A percentile compares a stretch with the other conserved stretches of the same genome.
Evolutionary conservation across 2,888 invertebrate genomes (phyloP).

Genomic region (Standfussiana lucernea): DNA sequence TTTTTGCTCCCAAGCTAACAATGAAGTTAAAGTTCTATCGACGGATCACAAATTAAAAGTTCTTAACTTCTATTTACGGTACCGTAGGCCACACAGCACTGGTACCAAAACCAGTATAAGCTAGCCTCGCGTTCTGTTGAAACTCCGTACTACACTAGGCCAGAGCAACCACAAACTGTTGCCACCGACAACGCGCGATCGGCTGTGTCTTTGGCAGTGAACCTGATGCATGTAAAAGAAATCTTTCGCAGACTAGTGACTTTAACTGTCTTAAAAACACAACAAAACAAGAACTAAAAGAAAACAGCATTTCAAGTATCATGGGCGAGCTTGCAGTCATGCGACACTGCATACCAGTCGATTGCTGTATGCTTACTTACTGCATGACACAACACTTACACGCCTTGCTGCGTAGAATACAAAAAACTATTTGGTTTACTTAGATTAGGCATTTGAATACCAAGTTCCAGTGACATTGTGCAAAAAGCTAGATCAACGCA

Average conservation of each 20-base stretch:
- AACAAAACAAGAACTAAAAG: neutral
- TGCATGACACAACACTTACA: conserved; percentile 15
- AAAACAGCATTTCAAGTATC: neutral
- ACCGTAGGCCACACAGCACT: neutral
- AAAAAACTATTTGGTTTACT: conserved; percentile 17
- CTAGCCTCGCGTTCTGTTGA: neutral
- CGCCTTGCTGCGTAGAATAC: conserved; percentile 8
- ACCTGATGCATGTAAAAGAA: neutral
- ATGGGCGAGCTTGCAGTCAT: neutral
- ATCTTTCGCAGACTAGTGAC: neutral
- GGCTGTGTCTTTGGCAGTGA: neutral
- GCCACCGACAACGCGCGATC: neutral
- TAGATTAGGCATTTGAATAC: conserved; percentile 30
- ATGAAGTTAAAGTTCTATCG: neutral
- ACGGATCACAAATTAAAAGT: neutral
- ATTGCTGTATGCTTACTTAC: conserved; percentile 18
- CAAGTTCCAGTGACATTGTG: conserved; percentile 30
- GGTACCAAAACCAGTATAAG: neutral
- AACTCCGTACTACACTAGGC: neutral
- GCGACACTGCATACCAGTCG: conserved; percentile 11
- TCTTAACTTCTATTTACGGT: neutral
- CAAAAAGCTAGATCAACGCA: conserved; percentile 43
- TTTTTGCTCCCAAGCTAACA: neutral
- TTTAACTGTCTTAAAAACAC: neutral
- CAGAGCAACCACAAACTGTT: neutral